Conservation (phyloP, 2,113 vertebrate species). For the Colius striatus region DNA sequence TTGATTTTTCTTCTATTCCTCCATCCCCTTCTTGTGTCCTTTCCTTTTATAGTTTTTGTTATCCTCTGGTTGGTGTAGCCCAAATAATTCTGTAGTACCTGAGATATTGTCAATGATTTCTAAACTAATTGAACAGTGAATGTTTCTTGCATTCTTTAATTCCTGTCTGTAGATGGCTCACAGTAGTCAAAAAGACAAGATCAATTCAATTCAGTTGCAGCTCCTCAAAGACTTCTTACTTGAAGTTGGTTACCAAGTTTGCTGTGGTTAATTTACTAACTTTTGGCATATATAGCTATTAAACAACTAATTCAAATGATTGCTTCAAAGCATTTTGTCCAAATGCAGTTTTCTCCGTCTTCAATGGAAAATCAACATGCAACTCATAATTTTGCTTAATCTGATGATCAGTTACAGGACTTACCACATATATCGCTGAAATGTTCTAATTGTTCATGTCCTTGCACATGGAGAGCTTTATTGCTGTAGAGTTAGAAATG, state of each 20-base stretch:
- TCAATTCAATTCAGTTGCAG: neutral
- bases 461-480: neutral
- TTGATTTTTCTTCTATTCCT: neutral
- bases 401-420: neutral
- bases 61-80: neutral
- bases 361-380: neutral
- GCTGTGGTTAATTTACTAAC: neutral
- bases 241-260: neutral
- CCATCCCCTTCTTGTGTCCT: neutral
- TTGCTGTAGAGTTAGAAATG: neutral
- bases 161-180: neutral
- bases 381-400: neutral
- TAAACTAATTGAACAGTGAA: neutral
- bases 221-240: neutral
- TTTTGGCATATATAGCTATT: neutral
- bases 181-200: neutral
- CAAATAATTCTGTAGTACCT: neutral
- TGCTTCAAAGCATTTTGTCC: neutral
- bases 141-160: neutral
- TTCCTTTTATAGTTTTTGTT: neutral
- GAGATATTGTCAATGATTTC: rapidly evolving
- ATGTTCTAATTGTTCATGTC: neutral
- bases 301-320: neutral
- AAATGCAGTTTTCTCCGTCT: neutral
- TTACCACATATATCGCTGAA: neutral